Base-by-base conservation (phyloP, 37 sponge, comb jelly and placozoan genomes). In the Tethya wilhelma region DNA sequence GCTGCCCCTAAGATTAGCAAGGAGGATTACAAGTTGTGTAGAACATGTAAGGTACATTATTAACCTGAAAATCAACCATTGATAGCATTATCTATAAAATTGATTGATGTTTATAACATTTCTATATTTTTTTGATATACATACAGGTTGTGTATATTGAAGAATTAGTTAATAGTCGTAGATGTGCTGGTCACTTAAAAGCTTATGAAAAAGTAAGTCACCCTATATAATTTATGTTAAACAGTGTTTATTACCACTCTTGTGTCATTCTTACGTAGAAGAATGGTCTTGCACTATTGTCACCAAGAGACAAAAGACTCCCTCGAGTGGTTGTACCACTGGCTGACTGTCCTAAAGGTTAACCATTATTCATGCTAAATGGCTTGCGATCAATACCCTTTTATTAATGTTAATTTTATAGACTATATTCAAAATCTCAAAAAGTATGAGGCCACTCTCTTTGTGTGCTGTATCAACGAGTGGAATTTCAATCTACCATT, bases 271-370 rank as follows among this genome's bases (percentile, higher is more conserved):
- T 56, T n/a, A 42, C 29, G 11, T 39, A 89, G 79, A 57, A 3
- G 20, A 71, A 64, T 14, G 59, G 66, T 20, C 1, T 63, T 19
- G 96, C 86, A 4, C 30, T 94, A n/a, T 68, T 97, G 42, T 82
- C 87, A 59, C 99, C 99, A 44, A 71, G 56, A 31, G 99, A 98
- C 44, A 44, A 46, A 41, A 64, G 90, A 12, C 26, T 93, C 0
- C 99, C 99, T 17, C 77, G 99, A 2, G 65, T 96, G 14, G 23
- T 93, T 9, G 68, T 96, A 11, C 93, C 99, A 39, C 74, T 98
- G 4, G 17, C 30, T 28, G 82, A 93, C 39, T 90, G 90, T 44
- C 99, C 99, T 36, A 55, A 82, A 73, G 84, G 92, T 85, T 56
- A 43, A 6, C 3, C 38, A 17, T n/a, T 19, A 28, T 29, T 34